Percentiles rank a stretch among this genome's conserved stretches.
These are phyloP conservation scores for Hydropsyche betteni DNA, from an alignment of 2,888 invertebrate species.

Conservation along the genomic window DNA sequence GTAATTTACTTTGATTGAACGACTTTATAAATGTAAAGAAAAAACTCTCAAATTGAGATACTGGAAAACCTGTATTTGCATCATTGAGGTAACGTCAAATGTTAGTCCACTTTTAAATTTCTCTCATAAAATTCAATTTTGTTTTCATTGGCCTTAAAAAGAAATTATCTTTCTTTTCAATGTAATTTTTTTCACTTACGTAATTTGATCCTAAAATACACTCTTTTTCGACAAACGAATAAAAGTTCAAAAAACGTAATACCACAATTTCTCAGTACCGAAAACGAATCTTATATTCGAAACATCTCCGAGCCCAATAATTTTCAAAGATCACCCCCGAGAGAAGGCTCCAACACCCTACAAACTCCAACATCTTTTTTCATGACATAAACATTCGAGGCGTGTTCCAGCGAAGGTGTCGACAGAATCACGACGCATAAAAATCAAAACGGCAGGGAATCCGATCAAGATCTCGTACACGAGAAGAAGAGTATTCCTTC, in stretches of 20 bases:
- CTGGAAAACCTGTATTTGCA: no score
- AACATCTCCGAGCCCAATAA: slow-evolving; percentile 2
- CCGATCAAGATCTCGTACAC: slow-evolving; percentile 36
- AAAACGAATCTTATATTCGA: slow-evolving; percentile 35
- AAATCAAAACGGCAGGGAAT: slow-evolving; percentile 37
- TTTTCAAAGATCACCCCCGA: slow-evolving; percentile 11
- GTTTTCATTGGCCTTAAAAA: no score
- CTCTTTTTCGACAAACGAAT: neutral
- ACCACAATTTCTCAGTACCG: slow-evolving; percentile 5
- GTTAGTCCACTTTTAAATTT: no score
- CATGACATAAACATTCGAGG: slow-evolving; percentile 36
- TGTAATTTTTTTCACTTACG: no score
- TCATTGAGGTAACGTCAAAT: no score
- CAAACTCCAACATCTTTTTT: neutral
- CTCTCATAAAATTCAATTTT: no score
- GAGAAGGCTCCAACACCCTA: neutral
- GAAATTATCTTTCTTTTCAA: no score
- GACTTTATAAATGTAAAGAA: no score
- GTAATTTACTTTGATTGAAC: no score
- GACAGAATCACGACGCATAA: slow-evolving; percentile 41
- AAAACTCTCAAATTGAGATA: no score
- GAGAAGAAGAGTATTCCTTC: neutral
- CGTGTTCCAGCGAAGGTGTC: slow-evolving; percentile 34
- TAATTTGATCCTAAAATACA: neutral
- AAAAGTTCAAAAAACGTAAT: neutral